Percentiles rank a stretch among this genome's conserved stretches.
Evolutionary conservation across 2,797 vertebrate genomes (phyloP).

Genomic region (Otolemur crassicaudatus): DNA sequence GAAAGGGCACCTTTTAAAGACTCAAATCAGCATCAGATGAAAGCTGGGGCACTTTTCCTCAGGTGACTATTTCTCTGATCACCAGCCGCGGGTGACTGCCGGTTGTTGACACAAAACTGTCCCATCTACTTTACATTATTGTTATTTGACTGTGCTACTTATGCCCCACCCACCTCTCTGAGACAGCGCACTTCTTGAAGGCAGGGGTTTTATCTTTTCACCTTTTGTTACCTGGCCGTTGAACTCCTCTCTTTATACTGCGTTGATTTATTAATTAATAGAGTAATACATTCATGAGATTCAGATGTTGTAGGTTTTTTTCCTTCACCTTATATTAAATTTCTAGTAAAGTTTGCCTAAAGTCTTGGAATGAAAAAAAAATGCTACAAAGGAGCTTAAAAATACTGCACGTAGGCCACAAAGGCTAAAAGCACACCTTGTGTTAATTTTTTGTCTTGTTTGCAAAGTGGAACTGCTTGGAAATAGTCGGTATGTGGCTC

Average conservation of each 20-base stretch:
- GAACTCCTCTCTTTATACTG: background rate
- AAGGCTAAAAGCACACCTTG: background rate
- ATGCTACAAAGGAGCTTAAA: background rate
- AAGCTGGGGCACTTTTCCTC: background rate
- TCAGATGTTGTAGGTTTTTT: background rate
- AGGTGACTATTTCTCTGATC: background rate
- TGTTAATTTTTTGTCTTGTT: background rate
- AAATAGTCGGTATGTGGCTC: background rate
- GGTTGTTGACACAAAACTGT: fast-evolving
- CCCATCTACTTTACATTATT: too few relatives aligned
- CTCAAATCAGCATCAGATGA: background rate
- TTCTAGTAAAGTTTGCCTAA: constrained; percentile 16
- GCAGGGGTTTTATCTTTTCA: background rate
- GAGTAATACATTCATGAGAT: background rate
- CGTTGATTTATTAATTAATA: background rate
- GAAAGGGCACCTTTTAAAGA: background rate
- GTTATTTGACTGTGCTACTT: background rate
- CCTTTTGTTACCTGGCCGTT: background rate
- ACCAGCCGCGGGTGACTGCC: background rate
- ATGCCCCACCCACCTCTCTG: background rate
- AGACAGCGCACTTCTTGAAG: background rate
- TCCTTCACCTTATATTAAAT: background rate
- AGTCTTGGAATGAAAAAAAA: background rate
- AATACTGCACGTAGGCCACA: background rate
- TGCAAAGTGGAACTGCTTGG: background rate